Base-by-base conservation (phyloP, 1,140 invertebrate species). In the Dinothrombium tinctorium region DNA sequence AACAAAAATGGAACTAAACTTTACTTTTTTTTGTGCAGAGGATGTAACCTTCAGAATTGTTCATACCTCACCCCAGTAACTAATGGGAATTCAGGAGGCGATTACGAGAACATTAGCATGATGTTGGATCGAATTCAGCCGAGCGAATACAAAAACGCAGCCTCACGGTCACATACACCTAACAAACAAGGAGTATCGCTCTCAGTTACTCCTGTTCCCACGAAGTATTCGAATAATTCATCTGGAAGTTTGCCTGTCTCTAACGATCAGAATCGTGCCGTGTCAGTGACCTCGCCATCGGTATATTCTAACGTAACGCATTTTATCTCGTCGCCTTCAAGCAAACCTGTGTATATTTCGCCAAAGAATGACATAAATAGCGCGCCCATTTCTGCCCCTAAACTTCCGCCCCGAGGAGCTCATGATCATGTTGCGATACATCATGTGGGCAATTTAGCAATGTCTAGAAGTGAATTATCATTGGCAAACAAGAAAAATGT, bases 11-110 rank as follows among this genome's bases (percentile, higher is more conserved):
- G 17, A 32, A 32, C 29, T 14, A 32, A 14, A 14, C 29, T 7
- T 32, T 12, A 14, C 29, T 7, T 21, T 37, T 21, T 37, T 21
- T 21, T 37, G 4, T 8, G 12, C 41, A 72, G 71, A 55, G 74
- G 74, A 19, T 77, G 74, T 51, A 63, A 67, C 22, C 53, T 72
- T 14, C 68, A 68, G 47, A 70, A 70, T 45, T 77, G 74, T 55
- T 66, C 68, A 50, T 74, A 74, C 53, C 62, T 69, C 40, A 62
- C 67, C 14, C 14, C 6, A 7, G 14, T 32, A 36, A 58, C 56
- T 32, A 66, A 64, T 51, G 67, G 67, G 45, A 71, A 74, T 15
- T 32, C 29, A 47, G 69, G 70, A 17, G 17, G 44, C 8, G 73
- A 76, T 55, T 77, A 76, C 53, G 74, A 77, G 51, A 76, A 73